Percentiles rank a stretch among this genome's conserved stretches.
Evolutionary conservation across 2,888 invertebrate species (phyloP).

Genomic region (Ethmia dodecea): DNA sequence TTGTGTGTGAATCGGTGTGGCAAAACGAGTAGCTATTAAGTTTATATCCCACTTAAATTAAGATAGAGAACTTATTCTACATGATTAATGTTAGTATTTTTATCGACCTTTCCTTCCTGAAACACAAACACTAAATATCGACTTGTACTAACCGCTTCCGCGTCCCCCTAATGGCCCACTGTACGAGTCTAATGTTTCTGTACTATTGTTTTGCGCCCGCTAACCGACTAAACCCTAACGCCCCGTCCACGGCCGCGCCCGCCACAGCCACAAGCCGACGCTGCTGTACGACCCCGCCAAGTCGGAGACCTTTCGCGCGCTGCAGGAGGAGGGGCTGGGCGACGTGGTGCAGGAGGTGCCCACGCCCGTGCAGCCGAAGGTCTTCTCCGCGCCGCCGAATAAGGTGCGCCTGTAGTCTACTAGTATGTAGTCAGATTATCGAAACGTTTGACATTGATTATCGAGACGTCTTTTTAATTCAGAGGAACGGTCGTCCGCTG

Average conservation of each 20-base stretch:
- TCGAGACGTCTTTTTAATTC: too few relatives aligned
- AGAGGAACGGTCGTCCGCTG: too few relatives aligned
- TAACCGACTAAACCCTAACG: conserved; percentile 74
- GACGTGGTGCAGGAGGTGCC: conserved; percentile 83
- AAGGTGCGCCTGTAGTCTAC: conserved; percentile 72
- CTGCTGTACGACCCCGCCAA: conserved; percentile 90
- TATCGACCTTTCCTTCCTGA: conserved; percentile 90
- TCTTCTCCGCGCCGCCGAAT: conserved; percentile 83
- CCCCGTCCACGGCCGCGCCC: conserved; percentile 24
- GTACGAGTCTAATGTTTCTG: conserved; percentile 54
- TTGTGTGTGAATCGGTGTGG: conserved; percentile 39
- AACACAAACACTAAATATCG: conserved; percentile 73
- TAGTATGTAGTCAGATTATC: too few relatives aligned
- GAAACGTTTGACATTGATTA: too few relatives aligned
- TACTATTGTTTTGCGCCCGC: conserved; percentile 65
- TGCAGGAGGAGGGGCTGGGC: conserved; percentile 86
- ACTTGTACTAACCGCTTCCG: conserved; percentile 54
- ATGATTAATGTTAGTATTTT: conserved; percentile 84
- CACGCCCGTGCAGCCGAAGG: conserved; percentile 84
- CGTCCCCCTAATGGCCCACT: conserved; percentile 33
- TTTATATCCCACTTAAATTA: conserved; percentile 32
- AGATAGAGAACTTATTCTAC: conserved; percentile 62
- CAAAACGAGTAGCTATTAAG: conserved; percentile 22
- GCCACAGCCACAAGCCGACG: conserved; percentile 80
- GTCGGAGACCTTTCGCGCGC: conserved; percentile 92